phyloP scores from a whole-genome alignment of 2,113 vertebrate genomes.

The Corydoras sp. region DNA sequence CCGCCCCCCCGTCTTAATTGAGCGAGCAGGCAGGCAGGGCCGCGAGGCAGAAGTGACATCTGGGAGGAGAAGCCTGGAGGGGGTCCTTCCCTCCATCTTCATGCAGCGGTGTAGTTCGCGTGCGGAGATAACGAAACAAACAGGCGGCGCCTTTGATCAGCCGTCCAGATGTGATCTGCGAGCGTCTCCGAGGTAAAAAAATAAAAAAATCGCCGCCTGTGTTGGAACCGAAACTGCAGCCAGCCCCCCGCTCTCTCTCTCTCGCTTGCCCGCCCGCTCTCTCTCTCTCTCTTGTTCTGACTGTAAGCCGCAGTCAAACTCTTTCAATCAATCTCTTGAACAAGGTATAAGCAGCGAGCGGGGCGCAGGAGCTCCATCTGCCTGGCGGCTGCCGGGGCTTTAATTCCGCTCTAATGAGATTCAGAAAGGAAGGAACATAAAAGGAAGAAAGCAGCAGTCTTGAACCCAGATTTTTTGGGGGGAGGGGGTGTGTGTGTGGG shows the following conservation, averaged over 20 bases:
- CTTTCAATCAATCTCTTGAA: conserved; percentile 9
- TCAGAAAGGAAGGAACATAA: conserved; percentile 51
- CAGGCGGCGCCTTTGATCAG: conserved; percentile 29
- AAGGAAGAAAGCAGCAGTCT: conserved; percentile 31
- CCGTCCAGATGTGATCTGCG: conserved; percentile 27
- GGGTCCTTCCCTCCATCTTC: conserved; percentile 4
- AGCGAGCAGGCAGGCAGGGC: neutral
- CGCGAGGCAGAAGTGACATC: conserved; percentile 21
- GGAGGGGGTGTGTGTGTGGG: too few relatives aligned
- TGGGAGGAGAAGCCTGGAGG: conserved; percentile 32
- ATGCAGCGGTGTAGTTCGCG: conserved; percentile 13
- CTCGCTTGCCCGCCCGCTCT: neutral
- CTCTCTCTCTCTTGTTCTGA: neutral
- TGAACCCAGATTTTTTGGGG: conserved; percentile 32
- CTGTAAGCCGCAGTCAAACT: conserved; percentile 20
- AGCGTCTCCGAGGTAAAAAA: neutral
- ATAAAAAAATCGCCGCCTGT: neutral
- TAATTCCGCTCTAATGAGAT: conserved; percentile 66
- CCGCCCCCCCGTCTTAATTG: neutral
- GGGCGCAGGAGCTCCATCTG: conserved; percentile 46
- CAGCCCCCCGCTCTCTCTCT: neutral
- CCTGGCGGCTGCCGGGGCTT: conserved; percentile 50
- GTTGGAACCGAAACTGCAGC: conserved; percentile 16
- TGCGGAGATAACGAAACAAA: conserved; percentile 25
- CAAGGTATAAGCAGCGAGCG: conserved; percentile 54